These are phyloP conservation scores for Centrocercus urophasianus DNA, from an alignment of 2,113 vertebrate genomes.

Conservation along the genomic window DNA sequence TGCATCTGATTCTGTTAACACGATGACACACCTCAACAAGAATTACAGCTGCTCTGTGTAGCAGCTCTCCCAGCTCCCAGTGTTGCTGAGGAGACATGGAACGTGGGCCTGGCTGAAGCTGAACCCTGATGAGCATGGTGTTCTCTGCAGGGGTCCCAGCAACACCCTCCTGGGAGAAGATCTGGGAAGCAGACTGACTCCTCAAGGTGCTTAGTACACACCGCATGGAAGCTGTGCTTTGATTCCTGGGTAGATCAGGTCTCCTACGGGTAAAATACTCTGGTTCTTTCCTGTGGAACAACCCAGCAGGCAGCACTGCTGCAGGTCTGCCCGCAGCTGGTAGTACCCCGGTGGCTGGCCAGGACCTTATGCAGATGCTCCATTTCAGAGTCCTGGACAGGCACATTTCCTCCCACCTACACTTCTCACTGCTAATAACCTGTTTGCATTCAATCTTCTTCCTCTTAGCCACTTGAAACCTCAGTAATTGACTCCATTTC, in stretches of 20 bases:
- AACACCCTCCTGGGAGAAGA: neutral
- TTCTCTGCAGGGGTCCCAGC: neutral
- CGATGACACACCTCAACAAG: neutral
- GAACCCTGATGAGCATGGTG: neutral
- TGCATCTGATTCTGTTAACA: rapidly evolving
- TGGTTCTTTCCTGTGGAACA: slow-evolving; percentile 56
- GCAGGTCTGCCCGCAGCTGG: neutral
- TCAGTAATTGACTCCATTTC: neutral
- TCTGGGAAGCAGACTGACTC: neutral
- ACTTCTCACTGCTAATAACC: neutral
- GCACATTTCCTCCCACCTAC: slow-evolving; percentile 34
- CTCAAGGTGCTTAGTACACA: neutral
- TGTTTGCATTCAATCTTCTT: neutral
- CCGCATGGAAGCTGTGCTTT: slow-evolving; percentile 28
- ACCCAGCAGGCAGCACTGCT: slow-evolving; percentile 17
- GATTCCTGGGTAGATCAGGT: slow-evolving; percentile 22
- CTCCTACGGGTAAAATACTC: slow-evolving; percentile 46
- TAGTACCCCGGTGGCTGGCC: neutral
- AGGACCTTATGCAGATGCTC: neutral
- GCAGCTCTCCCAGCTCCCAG: neutral
- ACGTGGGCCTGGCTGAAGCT: neutral
- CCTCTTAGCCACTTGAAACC: neutral
- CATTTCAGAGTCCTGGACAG: slow-evolving; percentile 25
- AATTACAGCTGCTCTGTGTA: neutral
- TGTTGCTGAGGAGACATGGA: neutral